A percentile compares a stretch with the other conserved stretches of the same genome.
Conservation (phyloP, 2,797 vertebrate species). For the Gymnocypris eckloni region DNA sequence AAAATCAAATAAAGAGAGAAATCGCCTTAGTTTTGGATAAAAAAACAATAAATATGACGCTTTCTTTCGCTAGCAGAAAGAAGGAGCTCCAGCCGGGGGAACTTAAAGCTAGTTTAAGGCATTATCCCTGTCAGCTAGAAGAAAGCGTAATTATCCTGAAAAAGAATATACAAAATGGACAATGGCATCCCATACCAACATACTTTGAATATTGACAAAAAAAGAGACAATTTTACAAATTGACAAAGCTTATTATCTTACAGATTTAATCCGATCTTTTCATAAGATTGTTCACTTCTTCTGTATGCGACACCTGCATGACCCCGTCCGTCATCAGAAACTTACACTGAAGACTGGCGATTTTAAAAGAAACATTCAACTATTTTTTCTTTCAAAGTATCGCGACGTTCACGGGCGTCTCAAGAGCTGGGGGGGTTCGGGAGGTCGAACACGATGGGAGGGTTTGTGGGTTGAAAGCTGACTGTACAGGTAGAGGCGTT, state of each 20-base stretch:
- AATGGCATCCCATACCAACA: slow-evolving; percentile 78
- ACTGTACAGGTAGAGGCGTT: slow-evolving; percentile 96
- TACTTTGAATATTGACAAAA: slow-evolving; percentile 77
- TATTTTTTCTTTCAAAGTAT: slow-evolving; percentile 75
- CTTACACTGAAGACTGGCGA: slow-evolving; percentile 77
- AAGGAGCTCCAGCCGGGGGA: slow-evolving; percentile 75
- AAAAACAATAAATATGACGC: slow-evolving; percentile 83
- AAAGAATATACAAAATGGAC: slow-evolving; percentile 84
- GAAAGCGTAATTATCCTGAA: slow-evolving; percentile 89
- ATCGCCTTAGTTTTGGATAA: slow-evolving; percentile 59
- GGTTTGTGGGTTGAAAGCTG: slow-evolving; percentile 98
- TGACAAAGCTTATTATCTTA: slow-evolving; percentile 89
- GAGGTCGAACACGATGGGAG: slow-evolving; percentile 97
- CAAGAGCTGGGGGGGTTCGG: slow-evolving; percentile 94
- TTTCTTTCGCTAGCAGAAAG: slow-evolving; percentile 76
- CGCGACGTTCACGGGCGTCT: slow-evolving; percentile 71
- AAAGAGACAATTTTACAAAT: slow-evolving; percentile 86
- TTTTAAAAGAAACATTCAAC: slow-evolving; percentile 83
- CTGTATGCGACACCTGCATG: slow-evolving; percentile 46
- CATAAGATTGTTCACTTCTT: slow-evolving; percentile 78
- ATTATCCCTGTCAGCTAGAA: slow-evolving; percentile 84
- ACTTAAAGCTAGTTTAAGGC: slow-evolving; percentile 85
- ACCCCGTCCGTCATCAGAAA: slow-evolving; percentile 19
- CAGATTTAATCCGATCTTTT: slow-evolving; percentile 77
- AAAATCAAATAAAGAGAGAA: background rate